These are phyloP conservation scores for Leucophora obtusa DNA, from an alignment of 2,888 invertebrate species.

Conservation along the genomic window DNA sequence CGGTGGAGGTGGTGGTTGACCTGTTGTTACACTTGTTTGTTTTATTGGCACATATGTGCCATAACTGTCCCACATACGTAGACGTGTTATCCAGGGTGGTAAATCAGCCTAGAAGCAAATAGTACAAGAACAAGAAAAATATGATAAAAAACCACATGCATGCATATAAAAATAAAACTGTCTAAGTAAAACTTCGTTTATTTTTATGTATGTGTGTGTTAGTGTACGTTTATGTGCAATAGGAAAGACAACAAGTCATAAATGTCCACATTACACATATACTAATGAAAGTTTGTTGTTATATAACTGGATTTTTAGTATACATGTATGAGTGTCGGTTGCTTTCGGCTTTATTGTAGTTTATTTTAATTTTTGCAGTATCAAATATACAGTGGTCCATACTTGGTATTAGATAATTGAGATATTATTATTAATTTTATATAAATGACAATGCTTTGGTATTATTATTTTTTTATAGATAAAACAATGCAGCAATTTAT, in stretches of 20 bases:
- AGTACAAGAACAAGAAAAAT: constrained; percentile 18
- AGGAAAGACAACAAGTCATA: constrained; percentile 9
- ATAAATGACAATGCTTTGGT: too few species aligned
- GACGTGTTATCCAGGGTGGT: constrained; percentile 83
- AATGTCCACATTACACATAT: background rate
- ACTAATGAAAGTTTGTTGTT: background rate
- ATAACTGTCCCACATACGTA: constrained; percentile 87
- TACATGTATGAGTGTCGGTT: background rate
- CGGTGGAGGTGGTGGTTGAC: constrained; percentile 75
- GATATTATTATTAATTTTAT: too few species aligned
- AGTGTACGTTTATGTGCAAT: background rate
- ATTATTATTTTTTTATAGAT: too few species aligned
- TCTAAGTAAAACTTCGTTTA: background rate
- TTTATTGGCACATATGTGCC: constrained; percentile 79
- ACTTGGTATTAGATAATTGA: too few species aligned
- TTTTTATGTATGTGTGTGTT: background rate
- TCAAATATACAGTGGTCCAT: constrained; percentile 13
- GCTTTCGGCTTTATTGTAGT: background rate
- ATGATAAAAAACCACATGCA: background rate
- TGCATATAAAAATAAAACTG: background rate
- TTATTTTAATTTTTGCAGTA: background rate
- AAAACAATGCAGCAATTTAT: too few species aligned
- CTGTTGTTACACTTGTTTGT: constrained; percentile 76
- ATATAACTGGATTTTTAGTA: background rate
- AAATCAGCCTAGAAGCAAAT: constrained; percentile 74